A percentile compares a stretch with the other conserved stretches of the same genome.
These are phyloP conservation scores for Megamerina dolium DNA, from an alignment of 2,888 invertebrate genomes.

Conservation along the genomic window DNA sequence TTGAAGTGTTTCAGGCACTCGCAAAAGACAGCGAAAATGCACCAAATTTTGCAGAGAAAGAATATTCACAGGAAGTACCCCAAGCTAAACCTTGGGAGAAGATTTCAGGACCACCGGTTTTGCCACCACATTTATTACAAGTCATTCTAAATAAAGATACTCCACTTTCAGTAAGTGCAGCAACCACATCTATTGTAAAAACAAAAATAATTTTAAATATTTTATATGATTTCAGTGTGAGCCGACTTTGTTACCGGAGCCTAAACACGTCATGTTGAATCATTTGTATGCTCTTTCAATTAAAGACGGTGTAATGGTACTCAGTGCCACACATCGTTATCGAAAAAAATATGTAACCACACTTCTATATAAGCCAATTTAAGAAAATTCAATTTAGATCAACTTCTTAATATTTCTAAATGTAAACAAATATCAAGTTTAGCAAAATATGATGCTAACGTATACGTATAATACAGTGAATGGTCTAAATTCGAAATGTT, in stretches of 20 bases:
- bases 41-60: conserved; percentile 66
- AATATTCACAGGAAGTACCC: conserved; percentile 85
- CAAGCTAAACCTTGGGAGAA: conserved; percentile 89
- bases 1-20: conserved; percentile 96
- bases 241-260: conserved; percentile 97
- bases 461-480: conserved; percentile 8
- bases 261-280: conserved; percentile 99
- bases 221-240: conserved; percentile 67
- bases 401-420: conserved; percentile 34
- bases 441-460: conserved; percentile 21
- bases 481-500: no score
- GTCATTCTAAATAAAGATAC: conserved; percentile 99
- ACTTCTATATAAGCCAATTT: conserved; percentile 95
- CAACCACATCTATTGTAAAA: no score
- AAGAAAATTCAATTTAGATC: conserved; percentile 32
- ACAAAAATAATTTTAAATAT: not conserved
- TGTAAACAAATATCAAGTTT: conserved; percentile 25
- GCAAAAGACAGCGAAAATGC: conserved; percentile 85
- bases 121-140: conserved; percentile 96
- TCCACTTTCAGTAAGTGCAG: conserved; percentile 83
- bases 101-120: conserved; percentile 87
- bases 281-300: conserved; percentile 99
- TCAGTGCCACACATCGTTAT: conserved; percentile 97
- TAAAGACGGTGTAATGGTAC: conserved; percentile 99
- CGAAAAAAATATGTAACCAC: conserved; percentile 99